Conservation (phyloP, 2,797 vertebrate species). For the Jordanella pulchra region DNA sequence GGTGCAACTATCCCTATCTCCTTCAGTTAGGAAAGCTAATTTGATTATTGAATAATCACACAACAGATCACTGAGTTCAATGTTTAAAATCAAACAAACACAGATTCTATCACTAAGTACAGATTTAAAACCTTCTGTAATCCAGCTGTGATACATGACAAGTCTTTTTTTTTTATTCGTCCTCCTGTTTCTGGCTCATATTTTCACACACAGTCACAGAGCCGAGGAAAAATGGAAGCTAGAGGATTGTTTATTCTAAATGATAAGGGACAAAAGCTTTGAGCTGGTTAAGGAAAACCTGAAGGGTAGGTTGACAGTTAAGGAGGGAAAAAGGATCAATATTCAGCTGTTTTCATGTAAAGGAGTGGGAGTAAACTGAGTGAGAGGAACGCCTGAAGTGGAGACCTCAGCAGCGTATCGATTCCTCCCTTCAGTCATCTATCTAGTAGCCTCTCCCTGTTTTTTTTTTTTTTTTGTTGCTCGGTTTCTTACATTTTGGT, state of each 20-base stretch:
- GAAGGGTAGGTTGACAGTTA: background rate
- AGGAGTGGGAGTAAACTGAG: conserved; percentile 13
- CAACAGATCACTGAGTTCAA: background rate
- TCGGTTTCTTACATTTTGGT: background rate
- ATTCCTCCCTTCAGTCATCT: conserved; percentile 25
- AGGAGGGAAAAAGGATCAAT: conserved; percentile 14
- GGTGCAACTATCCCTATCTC: background rate
- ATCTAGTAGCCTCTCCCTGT: background rate
- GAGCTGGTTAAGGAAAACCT: conserved; percentile 6
- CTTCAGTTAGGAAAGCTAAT: background rate
- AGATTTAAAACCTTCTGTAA: background rate
- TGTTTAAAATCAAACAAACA: background rate
- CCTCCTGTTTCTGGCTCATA: background rate
- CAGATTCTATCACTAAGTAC: background rate
- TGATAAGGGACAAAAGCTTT: conserved; percentile 2
- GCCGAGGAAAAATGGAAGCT: background rate
- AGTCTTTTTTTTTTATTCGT: background rate
- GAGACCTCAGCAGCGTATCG: conserved; percentile 16
- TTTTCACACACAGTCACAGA: background rate
- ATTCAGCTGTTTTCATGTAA: conserved; percentile 22
- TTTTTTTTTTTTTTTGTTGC: background rate
- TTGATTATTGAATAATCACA: background rate
- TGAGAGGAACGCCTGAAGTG: conserved; percentile 2
- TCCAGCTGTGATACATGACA: background rate
- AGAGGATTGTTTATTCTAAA: background rate